These are phyloP conservation scores for Phallusia fumigata DNA, from an alignment of 23 tunicate genomes.

Conservation along the genomic window DNA sequence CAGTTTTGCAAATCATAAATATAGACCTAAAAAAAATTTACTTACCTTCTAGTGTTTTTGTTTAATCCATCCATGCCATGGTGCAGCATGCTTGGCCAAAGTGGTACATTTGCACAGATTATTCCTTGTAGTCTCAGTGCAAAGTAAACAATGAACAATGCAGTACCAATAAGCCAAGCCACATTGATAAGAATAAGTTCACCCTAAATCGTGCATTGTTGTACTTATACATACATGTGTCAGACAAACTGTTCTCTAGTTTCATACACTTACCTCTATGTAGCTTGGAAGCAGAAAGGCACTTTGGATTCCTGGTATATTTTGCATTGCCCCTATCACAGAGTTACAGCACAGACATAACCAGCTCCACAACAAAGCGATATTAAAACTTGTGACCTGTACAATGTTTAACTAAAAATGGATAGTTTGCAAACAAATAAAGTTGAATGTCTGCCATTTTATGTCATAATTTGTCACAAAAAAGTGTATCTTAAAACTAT, in stretches of 20 bases:
- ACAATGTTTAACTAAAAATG: too few relatives aligned
- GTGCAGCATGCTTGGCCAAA: slow-evolving; percentile 69
- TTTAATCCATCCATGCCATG: slow-evolving; percentile 25
- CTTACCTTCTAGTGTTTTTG: slow-evolving; percentile 50
- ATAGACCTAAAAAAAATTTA: background rate
- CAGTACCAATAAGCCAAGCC: slow-evolving; percentile 57
- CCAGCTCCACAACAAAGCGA: slow-evolving; percentile 47
- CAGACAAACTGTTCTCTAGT: background rate
- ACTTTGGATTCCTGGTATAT: slow-evolving; percentile 64
- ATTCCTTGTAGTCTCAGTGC: slow-evolving; percentile 34
- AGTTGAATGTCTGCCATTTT: too few relatives aligned
- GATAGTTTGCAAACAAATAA: background rate
- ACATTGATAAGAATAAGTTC: slow-evolving; percentile 81
- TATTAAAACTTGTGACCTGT: slow-evolving; percentile 77
- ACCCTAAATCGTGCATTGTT: slow-evolving; percentile 23
- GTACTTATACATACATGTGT: background rate
- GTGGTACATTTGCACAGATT: slow-evolving; percentile 28
- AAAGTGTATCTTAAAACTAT: too few relatives aligned
- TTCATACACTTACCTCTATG: slow-evolving; percentile 50
- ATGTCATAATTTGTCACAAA: too few relatives aligned
- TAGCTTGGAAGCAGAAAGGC: slow-evolving; percentile 70
- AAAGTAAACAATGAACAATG: slow-evolving; percentile 45
- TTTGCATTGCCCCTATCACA: slow-evolving; percentile 77
- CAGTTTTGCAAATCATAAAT: background rate
- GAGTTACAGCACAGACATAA: slow-evolving; percentile 38